Conservation (phyloP, 2,797 vertebrate genomes). For the Lagodon rhomboides region DNA sequence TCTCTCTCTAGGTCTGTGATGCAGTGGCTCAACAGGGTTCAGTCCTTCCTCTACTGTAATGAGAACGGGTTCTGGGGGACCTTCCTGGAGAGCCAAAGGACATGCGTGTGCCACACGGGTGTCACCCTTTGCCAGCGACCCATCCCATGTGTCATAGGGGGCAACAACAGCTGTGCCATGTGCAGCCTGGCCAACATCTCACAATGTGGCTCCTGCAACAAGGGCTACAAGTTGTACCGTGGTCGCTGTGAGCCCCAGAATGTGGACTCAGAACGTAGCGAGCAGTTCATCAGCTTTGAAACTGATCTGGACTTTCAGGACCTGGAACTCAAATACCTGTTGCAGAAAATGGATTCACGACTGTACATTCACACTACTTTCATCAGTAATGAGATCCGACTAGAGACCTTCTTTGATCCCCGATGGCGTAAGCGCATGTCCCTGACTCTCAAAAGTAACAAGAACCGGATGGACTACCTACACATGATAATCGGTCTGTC, state of each 20-base stretch:
- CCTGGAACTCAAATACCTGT: constrained; percentile 96
- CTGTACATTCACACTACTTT: constrained; percentile 98
- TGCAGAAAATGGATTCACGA: constrained; percentile 99
- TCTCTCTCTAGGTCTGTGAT: constrained; percentile 91
- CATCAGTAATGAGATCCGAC: constrained; percentile 98
- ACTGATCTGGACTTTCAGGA: constrained; percentile 99
- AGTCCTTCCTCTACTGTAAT: constrained; percentile 99
- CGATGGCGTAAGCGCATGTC: constrained; percentile 99
- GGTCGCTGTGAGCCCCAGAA: constrained; percentile 99
- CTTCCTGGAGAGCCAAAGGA: constrained; percentile 97
- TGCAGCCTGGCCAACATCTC: constrained; percentile 99
- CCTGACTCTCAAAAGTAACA: constrained; percentile 99
- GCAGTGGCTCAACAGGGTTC: constrained; percentile 98
- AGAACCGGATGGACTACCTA: constrained; percentile 99
- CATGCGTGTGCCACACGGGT: constrained; percentile 96
- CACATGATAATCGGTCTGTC: constrained; percentile 99
- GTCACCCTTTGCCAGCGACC: constrained; percentile 96
- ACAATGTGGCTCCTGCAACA: constrained; percentile 99
- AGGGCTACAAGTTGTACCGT: constrained; percentile 98
- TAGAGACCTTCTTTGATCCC: constrained; percentile 98
- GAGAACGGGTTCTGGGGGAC: constrained; percentile 99
- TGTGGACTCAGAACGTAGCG: constrained; percentile 98
- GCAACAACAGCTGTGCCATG: constrained; percentile 99
- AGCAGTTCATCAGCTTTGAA: constrained; percentile 99
- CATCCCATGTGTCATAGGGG: constrained; percentile 97